phyloP scores from a whole-genome alignment of 30 jellyfish, hydroid and myxozoan species.

The Hydractinia echinata region DNA sequence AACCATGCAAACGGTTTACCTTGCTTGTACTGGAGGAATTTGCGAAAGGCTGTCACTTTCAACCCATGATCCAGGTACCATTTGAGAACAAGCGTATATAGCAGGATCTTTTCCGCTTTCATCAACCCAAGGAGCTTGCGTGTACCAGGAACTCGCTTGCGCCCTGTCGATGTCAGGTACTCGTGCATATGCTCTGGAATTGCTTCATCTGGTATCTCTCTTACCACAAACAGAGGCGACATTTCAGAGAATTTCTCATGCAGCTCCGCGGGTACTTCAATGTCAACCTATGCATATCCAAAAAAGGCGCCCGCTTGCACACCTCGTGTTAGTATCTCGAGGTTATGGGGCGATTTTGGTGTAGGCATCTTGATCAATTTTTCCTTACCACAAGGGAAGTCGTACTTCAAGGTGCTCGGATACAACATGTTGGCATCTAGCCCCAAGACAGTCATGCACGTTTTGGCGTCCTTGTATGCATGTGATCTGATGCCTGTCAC shows the following conservation, averaged over 20 bases:
- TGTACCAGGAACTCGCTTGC: conserved; percentile 17
- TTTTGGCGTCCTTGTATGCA: too few species aligned
- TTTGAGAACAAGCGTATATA: conserved; percentile 10
- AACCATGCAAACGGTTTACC: conserved; percentile 33
- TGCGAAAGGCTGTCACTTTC: conserved; percentile 10
- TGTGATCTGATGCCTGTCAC: too few species aligned
- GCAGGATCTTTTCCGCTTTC: conserved; percentile 21
- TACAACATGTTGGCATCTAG: too few species aligned
- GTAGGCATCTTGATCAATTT: too few species aligned
- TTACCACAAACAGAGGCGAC: conserved; percentile 17
- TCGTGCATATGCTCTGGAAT: conserved; percentile 19
- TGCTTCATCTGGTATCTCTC: not conserved
- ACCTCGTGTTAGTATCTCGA: too few species aligned
- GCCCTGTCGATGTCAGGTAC: conserved; percentile 3
- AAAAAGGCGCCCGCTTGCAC: not conserved
- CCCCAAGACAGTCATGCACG: too few species aligned
- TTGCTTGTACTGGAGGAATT: not conserved
- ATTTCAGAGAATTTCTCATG: not conserved
- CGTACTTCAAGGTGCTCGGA: too few species aligned
- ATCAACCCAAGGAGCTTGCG: conserved; percentile 15
- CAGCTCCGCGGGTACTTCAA: conserved; percentile 14
- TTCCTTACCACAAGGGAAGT: too few species aligned
- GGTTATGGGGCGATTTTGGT: too few species aligned
- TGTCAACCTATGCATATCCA: conserved; percentile 12
- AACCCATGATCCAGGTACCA: conserved; percentile 28